Evolutionary conservation across 2,113 vertebrate species (phyloP), one percentile per base, ranked within the genome.

Genomic region (Panthera tigris): DNA sequence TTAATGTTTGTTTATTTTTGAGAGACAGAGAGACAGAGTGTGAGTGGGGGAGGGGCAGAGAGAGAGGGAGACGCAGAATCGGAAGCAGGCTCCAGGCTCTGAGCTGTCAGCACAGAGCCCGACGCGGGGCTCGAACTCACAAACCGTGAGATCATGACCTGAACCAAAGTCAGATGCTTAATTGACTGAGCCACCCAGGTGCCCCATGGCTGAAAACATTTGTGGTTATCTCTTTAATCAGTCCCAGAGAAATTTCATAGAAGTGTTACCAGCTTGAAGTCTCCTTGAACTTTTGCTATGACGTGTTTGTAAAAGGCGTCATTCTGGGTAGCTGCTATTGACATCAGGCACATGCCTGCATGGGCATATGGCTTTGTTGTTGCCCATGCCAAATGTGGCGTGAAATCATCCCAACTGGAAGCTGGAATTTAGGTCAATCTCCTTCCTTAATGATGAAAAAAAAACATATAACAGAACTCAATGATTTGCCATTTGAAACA

Each of bases 401-500:
- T 89, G 95, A 98, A 97, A 95, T 81, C 93, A 87, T 85, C 89
- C 79, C 97, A 92, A 36, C 68, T 88, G 76, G 65, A 97, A 92
- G n/a, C 71, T 88, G 81, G 63, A 91, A 95, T 98, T 88, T 86
- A 97, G 95, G 95, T 97, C 95, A 86, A 25, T 97, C 86, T 97
- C 86, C 85, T 98, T 98, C 94, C 82, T 95, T 97, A 95, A 93
- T 90, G 74, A 78, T 89, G n/a, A 84, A 31, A 19, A n/a, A 48
- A 45, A 39, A 45, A 33, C 7, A 65, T 48, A 88, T 57, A 57
- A 57, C 55, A 68, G 15, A 45, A 33, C n/a, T 23, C n/a, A 90
- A 63, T 96, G 21, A 57, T 39, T 93, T 71, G 69, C 85, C 0
- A 79, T 87, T 98, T 97, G 76, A 91, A 73, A 95, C 76, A 81